These are phyloP conservation scores for Hedya salicella DNA, from an alignment of 2,888 invertebrate genomes.

Conservation along the genomic window DNA sequence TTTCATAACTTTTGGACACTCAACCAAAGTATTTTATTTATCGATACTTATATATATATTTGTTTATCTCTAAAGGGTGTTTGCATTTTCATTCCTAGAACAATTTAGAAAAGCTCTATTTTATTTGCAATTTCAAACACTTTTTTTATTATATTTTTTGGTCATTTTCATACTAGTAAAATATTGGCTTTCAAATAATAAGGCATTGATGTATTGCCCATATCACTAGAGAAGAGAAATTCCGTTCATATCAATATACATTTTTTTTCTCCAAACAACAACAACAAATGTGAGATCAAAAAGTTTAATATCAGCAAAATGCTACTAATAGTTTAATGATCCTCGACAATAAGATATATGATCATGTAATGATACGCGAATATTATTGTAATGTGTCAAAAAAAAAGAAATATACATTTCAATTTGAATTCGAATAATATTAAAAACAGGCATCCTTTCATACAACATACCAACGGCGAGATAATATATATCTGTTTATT, in stretches of 20 bases:
- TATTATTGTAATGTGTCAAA: constrained; percentile 48
- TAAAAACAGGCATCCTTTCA: constrained; percentile 73
- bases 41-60: constrained; percentile 45
- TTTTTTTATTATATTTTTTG: constrained; percentile 65
- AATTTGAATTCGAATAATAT: constrained; percentile 75
- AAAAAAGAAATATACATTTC: constrained; percentile 58
- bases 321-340: constrained; percentile 47
- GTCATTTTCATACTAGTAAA: constrained; percentile 68
- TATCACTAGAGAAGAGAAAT: constrained; percentile 57
- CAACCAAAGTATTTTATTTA: constrained; percentile 63
- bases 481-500: constrained; percentile 67
- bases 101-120: constrained; percentile 70
- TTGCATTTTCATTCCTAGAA: constrained; percentile 59
- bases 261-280: constrained; percentile 62
- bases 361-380: constrained; percentile 42
- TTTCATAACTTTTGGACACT: constrained; percentile 70
- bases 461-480: constrained; percentile 67
- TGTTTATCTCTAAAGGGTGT: constrained; percentile 55
- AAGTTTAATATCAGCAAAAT: constrained; percentile 62
- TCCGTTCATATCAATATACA: constrained; percentile 54
- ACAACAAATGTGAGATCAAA: constrained; percentile 75
- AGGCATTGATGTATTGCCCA: constrained; percentile 69
- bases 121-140: constrained; percentile 64
- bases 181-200: constrained; percentile 60
- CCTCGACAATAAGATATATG: constrained; percentile 40